Evolutionary conservation across 2,888 invertebrate genomes (phyloP).

Genomic region (Conistra vaccinii): DNA sequence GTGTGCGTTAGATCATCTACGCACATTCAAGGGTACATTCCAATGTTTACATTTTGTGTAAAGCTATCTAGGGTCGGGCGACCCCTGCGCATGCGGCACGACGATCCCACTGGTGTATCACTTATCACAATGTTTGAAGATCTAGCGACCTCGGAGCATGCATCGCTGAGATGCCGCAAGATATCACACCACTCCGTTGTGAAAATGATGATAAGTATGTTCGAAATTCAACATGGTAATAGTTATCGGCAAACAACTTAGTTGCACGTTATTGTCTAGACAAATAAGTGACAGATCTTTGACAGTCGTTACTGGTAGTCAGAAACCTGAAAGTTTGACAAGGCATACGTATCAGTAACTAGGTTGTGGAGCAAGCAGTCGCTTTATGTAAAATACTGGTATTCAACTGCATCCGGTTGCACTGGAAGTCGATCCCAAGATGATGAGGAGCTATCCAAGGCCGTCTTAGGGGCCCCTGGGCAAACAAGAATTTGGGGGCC

Average conservation of each 20-base stretch:
- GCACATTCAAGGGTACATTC: conserved; percentile 52
- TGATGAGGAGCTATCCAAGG: too few relatives aligned
- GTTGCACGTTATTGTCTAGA: not conserved
- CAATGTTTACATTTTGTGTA: conserved; percentile 53
- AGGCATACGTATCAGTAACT: not conserved
- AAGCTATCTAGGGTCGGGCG: conserved; percentile 47
- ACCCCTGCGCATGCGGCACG: conserved; percentile 43
- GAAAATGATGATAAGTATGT: conserved; percentile 18
- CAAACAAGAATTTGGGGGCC: too few relatives aligned
- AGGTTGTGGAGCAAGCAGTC: not conserved
- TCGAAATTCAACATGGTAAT: conserved; percentile 15
- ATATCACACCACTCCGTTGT: conserved; percentile 11
- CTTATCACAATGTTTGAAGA: conserved; percentile 43
- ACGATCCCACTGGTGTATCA: conserved; percentile 26
- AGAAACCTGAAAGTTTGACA: not conserved
- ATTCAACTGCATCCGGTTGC: not conserved
- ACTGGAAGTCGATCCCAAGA: not conserved
- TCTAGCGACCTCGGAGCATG: conserved; percentile 43
- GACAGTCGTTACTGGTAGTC: not conserved
- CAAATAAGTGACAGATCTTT: not conserved
- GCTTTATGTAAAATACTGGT: too few relatives aligned
- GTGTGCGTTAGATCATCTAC: too few relatives aligned
- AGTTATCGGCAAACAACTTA: conserved; percentile 22
- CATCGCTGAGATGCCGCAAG: conserved; percentile 25
- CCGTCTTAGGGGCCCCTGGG: too few relatives aligned